Conservation (phyloP, 2,113 vertebrate species). For the human (Homo sapiens) region DNA sequence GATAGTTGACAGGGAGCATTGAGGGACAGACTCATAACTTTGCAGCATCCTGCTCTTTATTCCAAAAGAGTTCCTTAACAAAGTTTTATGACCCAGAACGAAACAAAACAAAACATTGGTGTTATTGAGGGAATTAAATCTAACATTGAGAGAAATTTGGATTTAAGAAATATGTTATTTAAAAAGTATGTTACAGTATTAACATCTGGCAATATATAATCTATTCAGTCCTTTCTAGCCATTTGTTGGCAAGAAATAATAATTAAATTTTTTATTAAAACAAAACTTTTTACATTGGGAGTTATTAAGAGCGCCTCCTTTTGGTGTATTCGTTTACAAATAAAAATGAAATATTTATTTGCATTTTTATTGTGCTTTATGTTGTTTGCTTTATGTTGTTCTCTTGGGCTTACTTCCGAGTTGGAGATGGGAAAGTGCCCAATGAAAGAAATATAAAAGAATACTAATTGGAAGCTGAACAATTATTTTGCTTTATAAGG, state of each 20-base stretch:
- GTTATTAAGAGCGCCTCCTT: not conserved
- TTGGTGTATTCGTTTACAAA: not conserved
- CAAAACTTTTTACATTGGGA: not conserved
- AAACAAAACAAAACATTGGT: not conserved
- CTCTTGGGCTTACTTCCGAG: not conserved
- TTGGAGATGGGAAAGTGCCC: not conserved
- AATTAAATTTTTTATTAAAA: not conserved
- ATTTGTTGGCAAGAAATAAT: constrained; percentile 16
- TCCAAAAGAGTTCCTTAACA: constrained; percentile 51
- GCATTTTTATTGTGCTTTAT: not conserved
- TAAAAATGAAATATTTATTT: not conserved
- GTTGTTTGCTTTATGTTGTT: constrained; percentile 1
- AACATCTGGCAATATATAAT: constrained; percentile 56
- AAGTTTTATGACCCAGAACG: constrained; percentile 19
- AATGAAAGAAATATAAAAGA: not conserved
- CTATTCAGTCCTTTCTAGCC: constrained; percentile 27
- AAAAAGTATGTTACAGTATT: constrained; percentile 59
- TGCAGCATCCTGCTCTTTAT: constrained; percentile 51
- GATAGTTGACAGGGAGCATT: not conserved
- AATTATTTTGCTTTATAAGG: not conserved
- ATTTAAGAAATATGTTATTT: constrained; percentile 50
- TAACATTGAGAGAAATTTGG: constrained; percentile 9
- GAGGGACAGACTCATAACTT: not conserved
- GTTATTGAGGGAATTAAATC: not conserved
- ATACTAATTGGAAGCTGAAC: not conserved